phyloP scores from a whole-genome alignment of 2,113 vertebrate species.

The Marmota flaviventris region DNA sequence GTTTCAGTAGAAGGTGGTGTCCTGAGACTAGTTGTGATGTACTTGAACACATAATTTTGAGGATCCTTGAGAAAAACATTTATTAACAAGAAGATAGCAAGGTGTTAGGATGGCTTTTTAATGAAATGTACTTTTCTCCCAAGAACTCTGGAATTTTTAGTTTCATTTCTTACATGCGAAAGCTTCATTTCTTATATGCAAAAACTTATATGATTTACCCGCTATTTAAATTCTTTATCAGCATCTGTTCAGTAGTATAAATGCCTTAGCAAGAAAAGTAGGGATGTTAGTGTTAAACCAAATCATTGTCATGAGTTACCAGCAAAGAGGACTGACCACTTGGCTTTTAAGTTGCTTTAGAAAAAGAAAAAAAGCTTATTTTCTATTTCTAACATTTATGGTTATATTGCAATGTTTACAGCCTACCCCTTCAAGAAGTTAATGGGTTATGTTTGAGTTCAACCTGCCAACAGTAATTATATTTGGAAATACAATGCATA shows the following conservation, averaged over 20 bases:
- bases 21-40: neutral
- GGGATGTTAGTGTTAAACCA: neutral
- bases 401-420: neutral
- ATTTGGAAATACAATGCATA: constrained; percentile 17
- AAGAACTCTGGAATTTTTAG: neutral
- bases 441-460: neutral
- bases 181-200: neutral
- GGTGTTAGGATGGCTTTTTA: neutral
- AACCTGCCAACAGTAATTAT: constrained; percentile 23
- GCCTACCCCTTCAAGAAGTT: neutral
- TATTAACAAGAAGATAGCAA: neutral
- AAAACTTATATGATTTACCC: neutral
- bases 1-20: constrained; percentile 24
- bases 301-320: neutral
- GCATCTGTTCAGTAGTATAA: neutral
- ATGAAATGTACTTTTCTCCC: neutral
- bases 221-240: neutral
- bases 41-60: constrained; percentile 19
- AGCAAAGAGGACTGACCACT: neutral
- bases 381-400: neutral
- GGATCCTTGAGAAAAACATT: neutral
- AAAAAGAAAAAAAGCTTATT: neutral
- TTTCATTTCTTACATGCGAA: neutral
- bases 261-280: neutral
- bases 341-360: constrained; percentile 17